Evolutionary conservation across 2,888 invertebrate genomes (phyloP).

Genomic region (Orthosia gothica): DNA sequence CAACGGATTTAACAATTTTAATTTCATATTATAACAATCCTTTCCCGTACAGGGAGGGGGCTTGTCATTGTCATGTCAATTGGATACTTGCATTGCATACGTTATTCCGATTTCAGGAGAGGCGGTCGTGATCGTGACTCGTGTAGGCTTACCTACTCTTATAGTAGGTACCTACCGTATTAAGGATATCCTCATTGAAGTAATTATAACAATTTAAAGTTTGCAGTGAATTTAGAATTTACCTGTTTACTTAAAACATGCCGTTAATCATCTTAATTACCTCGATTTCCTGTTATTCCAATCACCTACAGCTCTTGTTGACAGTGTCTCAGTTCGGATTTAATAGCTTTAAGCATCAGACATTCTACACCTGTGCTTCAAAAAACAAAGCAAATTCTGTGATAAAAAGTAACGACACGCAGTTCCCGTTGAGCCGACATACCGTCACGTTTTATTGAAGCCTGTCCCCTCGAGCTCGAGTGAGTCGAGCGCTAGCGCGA

Average conservation of each 20-base stretch:
- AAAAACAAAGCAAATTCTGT: conserved; percentile 10
- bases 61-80: neutral
- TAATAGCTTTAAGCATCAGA: neutral
- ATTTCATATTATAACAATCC: neutral
- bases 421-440: conserved; percentile 12
- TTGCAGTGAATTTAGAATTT: neutral
- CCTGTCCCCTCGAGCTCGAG: conserved; percentile 10
- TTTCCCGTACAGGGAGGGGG: neutral
- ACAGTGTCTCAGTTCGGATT: neutral
- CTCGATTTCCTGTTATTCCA: conserved; percentile 25
- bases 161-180: neutral
- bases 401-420: conserved; percentile 14
- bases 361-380: conserved; percentile 1
- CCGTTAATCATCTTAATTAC: neutral
- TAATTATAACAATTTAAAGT: conserved; percentile 12
- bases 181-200: neutral
- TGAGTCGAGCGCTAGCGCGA: neutral
- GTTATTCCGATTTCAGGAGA: neutral
- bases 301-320: neutral
- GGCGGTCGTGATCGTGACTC: neutral
- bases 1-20: neutral
- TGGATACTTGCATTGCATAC: neutral
- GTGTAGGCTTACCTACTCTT: neutral
- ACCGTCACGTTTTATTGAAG: conserved; percentile 17
- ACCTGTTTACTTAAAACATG: conserved; percentile 32